Percentiles rank a stretch among this genome's conserved stretches.
These are phyloP conservation scores for Cossypha polioptera DNA, from an alignment of 2,797 vertebrate genomes.

Conservation along the genomic window DNA sequence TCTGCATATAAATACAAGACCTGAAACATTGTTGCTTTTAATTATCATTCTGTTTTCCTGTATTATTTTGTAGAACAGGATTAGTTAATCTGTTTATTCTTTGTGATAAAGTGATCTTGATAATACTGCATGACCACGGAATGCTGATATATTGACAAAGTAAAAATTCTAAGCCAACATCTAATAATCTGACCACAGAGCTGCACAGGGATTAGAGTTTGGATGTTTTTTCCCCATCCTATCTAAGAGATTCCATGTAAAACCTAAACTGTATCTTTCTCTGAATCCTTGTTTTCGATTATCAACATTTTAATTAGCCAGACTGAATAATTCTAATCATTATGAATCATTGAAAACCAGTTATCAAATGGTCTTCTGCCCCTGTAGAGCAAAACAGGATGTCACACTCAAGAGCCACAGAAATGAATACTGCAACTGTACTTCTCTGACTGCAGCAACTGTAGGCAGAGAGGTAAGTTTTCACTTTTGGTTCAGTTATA, in stretches of 20 bases:
- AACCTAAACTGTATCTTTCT: not conserved
- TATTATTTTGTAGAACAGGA: not conserved
- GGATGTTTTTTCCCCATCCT: not conserved
- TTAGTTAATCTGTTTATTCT: not conserved
- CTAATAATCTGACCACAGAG: not conserved
- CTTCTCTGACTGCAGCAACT: not conserved
- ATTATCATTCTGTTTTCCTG: not conserved
- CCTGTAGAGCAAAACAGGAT: not conserved
- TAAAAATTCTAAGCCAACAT: not conserved
- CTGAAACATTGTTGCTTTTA: not conserved
- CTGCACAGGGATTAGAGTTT: too few relatives aligned
- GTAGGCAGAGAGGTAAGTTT: not conserved
- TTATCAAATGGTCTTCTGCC: not conserved
- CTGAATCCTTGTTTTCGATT: not conserved
- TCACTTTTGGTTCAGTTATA: not conserved
- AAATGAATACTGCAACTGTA: not conserved
- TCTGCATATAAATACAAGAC: not conserved
- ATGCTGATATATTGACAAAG: not conserved
- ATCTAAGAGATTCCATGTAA: not conserved
- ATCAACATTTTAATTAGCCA: not conserved
- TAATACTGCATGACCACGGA: fast-evolving
- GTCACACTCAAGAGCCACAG: not conserved
- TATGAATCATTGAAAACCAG: not conserved
- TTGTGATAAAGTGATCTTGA: not conserved
- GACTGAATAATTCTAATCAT: not conserved